phyloP scores from a whole-genome alignment of 2,888 invertebrate genomes.

The Beris morrisii region DNA sequence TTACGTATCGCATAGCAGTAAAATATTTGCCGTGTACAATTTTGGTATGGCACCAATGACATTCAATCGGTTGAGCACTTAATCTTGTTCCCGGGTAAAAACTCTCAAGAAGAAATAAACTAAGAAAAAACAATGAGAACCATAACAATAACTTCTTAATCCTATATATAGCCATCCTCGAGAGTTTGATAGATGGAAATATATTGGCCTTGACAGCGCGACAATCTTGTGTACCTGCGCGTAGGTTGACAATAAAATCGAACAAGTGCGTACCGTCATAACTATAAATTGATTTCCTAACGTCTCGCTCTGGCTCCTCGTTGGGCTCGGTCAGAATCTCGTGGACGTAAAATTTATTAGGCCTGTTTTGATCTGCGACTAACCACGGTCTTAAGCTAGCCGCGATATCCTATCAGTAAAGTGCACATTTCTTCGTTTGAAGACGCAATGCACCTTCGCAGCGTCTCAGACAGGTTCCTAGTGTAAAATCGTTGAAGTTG shows the following conservation, averaged over 20 bases:
- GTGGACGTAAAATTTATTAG: conserved; percentile 29
- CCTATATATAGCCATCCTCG: conserved; percentile 21
- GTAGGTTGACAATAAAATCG: conserved; percentile 38
- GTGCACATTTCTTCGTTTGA: too few species aligned
- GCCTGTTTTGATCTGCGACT: conserved; percentile 13
- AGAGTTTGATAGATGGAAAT: conserved; percentile 14
- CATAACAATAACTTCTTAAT: conserved; percentile 28
- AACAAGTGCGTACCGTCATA: conserved; percentile 37
- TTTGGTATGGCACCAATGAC: conserved; percentile 26
- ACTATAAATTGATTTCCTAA: conserved; percentile 36
- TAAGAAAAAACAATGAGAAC: conserved; percentile 22
- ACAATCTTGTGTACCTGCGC: conserved; percentile 5
- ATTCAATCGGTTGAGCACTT: conserved; percentile 20
- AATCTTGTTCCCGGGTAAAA: conserved; percentile 4
- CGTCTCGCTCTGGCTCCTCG: conserved; percentile 19
- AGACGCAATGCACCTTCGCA: too few species aligned
- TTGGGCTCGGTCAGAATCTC: neutral
- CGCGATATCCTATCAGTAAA: too few species aligned
- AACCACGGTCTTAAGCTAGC: too few species aligned
- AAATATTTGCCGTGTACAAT: conserved; percentile 23
- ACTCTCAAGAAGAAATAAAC: neutral
- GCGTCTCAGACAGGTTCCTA: too few species aligned
- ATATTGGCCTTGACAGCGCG: conserved; percentile 25
- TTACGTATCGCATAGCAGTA: conserved; percentile 9
- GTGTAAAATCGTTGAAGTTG: too few species aligned